phyloP scores from a whole-genome alignment of 92 coral and sea anemone species.

The Montipora capitata region DNA sequence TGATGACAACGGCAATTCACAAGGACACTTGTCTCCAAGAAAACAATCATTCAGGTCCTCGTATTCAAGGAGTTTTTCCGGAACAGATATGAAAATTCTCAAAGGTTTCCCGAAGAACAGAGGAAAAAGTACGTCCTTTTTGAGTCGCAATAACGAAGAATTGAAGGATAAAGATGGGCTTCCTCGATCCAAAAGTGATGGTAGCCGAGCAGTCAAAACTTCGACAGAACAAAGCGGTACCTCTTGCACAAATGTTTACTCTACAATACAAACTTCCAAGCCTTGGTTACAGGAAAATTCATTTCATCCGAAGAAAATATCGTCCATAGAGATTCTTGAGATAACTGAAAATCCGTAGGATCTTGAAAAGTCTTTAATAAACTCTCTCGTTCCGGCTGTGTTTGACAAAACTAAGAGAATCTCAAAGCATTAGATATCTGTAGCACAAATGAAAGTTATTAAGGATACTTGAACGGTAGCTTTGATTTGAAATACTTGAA shows the following conservation, averaged over 20 bases:
- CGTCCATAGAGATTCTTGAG: constrained; percentile 5
- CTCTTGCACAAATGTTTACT: neutral
- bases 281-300: constrained; percentile 14
- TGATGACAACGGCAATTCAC: neutral
- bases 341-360: neutral
- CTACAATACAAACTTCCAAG: neutral
- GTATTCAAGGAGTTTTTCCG: constrained; percentile 17
- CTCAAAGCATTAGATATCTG: too few species aligned
- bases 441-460: neutral
- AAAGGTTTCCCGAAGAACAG: neutral
- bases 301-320: constrained; percentile 7
- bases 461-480: too few species aligned
- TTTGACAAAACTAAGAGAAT: too few species aligned
- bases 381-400: too few species aligned
- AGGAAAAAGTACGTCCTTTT: constrained; percentile 26
- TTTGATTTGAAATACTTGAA: too few species aligned
- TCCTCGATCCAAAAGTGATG: constrained; percentile 43
- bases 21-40: neutral
- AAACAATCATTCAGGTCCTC: neutral
- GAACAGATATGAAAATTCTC: neutral
- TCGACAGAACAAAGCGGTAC: neutral
- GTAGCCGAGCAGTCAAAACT: neutral
- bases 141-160: neutral
- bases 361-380: neutral
- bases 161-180: neutral